phyloP scores from a whole-genome alignment of 2,888 invertebrate genomes.

The Fissipunctia ypsillon region DNA sequence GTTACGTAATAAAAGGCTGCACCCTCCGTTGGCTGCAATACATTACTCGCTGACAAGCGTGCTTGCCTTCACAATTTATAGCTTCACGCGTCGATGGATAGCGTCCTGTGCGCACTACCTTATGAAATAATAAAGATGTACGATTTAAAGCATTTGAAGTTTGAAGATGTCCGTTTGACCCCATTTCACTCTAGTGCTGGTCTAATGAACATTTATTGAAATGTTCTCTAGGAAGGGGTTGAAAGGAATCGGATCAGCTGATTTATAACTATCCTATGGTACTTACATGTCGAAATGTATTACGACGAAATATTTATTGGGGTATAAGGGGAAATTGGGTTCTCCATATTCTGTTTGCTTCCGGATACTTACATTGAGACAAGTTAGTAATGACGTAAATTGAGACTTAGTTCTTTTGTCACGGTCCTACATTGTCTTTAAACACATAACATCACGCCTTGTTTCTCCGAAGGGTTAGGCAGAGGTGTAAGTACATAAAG shows the following conservation, averaged over 20 bases:
- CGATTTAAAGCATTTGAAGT: constrained; percentile 50
- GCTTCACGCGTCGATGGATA: constrained; percentile 67
- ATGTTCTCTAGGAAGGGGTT: constrained; percentile 42
- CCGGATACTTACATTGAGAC: constrained; percentile 8
- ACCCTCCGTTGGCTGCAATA: constrained; percentile 60
- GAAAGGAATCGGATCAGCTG: constrained; percentile 47
- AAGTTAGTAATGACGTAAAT: constrained; percentile 5
- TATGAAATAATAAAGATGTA: constrained; percentile 59
- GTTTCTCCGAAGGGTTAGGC: too few species aligned
- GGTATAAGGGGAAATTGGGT: constrained; percentile 30
- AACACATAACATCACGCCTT: too few species aligned
- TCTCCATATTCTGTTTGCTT: constrained; percentile 3
- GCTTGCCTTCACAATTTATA: constrained; percentile 64
- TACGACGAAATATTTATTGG: constrained; percentile 43
- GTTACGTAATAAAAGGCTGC: constrained; percentile 64
- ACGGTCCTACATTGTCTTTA: background rate
- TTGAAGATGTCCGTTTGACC: constrained; percentile 52
- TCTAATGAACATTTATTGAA: constrained; percentile 58
- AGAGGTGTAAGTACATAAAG: too few species aligned
- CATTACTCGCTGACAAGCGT: constrained; percentile 69
- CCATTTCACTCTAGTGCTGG: constrained; percentile 34
- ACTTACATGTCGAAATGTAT: constrained; percentile 43
- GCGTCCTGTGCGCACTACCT: constrained; percentile 51
- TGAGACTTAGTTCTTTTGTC: constrained; percentile 1
- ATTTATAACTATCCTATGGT: constrained; percentile 39